A percentile compares a stretch with the other conserved stretches of the same genome.
These are phyloP conservation scores for Pectinophora gossypiella DNA, from an alignment of 1,140 invertebrate genomes.

Conservation along the genomic window DNA sequence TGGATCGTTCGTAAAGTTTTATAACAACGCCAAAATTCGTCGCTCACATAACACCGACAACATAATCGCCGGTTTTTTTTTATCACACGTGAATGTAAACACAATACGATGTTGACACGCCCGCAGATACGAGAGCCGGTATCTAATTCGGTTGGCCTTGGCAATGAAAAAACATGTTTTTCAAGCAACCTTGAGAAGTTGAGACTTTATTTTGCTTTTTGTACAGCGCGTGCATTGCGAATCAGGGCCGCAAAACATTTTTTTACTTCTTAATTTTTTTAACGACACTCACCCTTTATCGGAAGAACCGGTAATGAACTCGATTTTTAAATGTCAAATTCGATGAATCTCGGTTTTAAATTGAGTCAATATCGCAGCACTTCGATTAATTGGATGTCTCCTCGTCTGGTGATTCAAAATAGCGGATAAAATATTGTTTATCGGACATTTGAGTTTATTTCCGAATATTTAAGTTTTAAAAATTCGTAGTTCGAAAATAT, in stretches of 20 bases:
- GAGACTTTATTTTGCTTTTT: slow-evolving; percentile 13
- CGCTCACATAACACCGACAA: slow-evolving; percentile 6
- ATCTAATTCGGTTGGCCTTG: slow-evolving; percentile 71
- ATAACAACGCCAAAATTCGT: not conserved
- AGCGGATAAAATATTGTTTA: not conserved
- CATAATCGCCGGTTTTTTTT: slow-evolving; percentile 47
- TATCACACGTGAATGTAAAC: slow-evolving; percentile 57
- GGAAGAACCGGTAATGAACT: not conserved
- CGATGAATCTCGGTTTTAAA: not conserved
- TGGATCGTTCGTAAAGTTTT: too few species aligned
- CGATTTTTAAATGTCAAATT: not conserved
- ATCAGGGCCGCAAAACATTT: not conserved
- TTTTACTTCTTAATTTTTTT: not conserved
- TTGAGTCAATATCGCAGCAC: not conserved
- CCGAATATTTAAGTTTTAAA: too few species aligned
- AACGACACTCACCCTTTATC: too few species aligned
- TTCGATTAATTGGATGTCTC: not conserved
- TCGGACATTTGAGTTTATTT: too few species aligned
- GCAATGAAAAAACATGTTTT: slow-evolving; percentile 69
- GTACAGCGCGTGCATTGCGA: not conserved
- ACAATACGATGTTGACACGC: slow-evolving; percentile 57
- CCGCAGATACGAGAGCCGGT: slow-evolving; percentile 59
- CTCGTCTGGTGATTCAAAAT: not conserved
- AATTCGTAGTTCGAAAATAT: too few species aligned
- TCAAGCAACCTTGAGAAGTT: slow-evolving; percentile 53